These are phyloP conservation scores for Nannospalax galili DNA, from an alignment of 2,113 vertebrate species.

Conservation along the genomic window DNA sequence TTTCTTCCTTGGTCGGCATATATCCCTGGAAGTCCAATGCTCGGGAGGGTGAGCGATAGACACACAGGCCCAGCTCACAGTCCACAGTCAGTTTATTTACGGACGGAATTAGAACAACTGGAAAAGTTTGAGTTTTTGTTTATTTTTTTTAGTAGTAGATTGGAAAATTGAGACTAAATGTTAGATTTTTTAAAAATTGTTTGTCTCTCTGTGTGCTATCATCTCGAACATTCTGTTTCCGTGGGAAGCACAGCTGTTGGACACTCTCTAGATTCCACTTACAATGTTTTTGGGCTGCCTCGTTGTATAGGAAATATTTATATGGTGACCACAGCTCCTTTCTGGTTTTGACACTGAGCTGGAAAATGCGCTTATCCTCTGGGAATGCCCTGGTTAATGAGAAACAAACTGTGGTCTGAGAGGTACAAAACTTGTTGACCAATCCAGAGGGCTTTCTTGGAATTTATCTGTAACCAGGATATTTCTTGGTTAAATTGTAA, in stretches of 20 bases:
- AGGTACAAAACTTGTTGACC: not conserved
- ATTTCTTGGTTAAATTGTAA: conserved; percentile 1
- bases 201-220: not conserved
- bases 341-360: conserved; percentile 63
- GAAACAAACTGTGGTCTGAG: conserved; percentile 58
- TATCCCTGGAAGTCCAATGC: rapidly evolving
- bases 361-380: conserved; percentile 50
- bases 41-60: not conserved
- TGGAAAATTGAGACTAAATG: not conserved
- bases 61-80: not conserved
- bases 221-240: not conserved
- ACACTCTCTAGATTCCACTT: not conserved
- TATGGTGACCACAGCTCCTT: conserved; percentile 40
- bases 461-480: conserved; percentile 42
- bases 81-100: not conserved
- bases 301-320: conserved; percentile 68
- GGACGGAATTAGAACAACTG: too few species aligned
- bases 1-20: not conserved
- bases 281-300: not conserved
- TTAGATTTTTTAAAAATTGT: not conserved
- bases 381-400: conserved; percentile 49
- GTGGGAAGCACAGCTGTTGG: not conserved
- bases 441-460: not conserved
- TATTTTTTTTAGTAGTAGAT: too few species aligned
- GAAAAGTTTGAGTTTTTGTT: not conserved